Evolutionary conservation across 2,888 invertebrate genomes (phyloP).

Genomic region (Cylindroiulus punctatus): DNA sequence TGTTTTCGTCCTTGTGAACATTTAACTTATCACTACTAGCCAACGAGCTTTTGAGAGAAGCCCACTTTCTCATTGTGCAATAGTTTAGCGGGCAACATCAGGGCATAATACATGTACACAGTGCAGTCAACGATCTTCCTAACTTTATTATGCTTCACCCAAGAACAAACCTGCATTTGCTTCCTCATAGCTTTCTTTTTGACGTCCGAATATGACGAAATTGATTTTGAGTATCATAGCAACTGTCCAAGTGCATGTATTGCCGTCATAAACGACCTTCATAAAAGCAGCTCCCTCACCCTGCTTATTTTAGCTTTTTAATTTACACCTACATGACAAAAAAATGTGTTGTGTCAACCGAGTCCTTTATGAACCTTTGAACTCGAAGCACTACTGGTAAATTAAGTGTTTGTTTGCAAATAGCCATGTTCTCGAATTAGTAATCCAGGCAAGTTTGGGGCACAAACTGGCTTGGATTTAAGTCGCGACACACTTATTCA

Average conservation of each 20-base stretch:
- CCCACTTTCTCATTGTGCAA: too few relatives aligned
- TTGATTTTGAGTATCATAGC: slow-evolving; percentile 30
- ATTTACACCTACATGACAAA: background rate
- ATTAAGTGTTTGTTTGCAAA: background rate
- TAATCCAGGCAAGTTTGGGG: background rate
- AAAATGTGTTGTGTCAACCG: background rate
- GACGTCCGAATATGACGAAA: background rate
- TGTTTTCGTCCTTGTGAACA: too few relatives aligned
- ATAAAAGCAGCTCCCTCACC: background rate
- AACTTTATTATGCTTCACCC: too few relatives aligned
- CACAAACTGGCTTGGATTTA: background rate
- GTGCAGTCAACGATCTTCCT: too few relatives aligned
- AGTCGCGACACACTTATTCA: background rate
- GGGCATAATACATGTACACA: too few relatives aligned
- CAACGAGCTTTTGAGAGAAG: too few relatives aligned
- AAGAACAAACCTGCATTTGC: too few relatives aligned
- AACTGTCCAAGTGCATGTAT: background rate
- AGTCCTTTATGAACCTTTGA: background rate
- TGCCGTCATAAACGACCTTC: background rate
- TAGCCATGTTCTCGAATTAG: background rate
- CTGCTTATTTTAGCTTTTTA: background rate
- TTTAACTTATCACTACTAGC: too few relatives aligned
- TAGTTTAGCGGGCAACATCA: too few relatives aligned
- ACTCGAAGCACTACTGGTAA: background rate
- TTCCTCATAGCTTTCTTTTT: too few relatives aligned